Conservation (phyloP, 2,797 vertebrate genomes). For the Capromys pilorides region DNA sequence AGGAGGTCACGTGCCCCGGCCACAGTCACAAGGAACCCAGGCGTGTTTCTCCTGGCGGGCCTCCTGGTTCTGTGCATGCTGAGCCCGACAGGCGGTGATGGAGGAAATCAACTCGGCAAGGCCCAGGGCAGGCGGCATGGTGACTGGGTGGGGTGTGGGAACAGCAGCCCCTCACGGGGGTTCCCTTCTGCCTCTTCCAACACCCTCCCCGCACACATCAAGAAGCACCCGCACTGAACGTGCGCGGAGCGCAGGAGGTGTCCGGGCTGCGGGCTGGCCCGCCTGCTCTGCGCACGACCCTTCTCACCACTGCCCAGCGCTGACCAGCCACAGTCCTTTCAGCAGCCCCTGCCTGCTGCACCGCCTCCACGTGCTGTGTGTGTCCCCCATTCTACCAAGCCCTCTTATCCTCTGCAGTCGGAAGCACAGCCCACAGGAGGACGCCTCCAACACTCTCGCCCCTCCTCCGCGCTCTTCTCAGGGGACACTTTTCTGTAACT, state of each 20-base stretch:
- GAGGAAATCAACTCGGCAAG: neutral
- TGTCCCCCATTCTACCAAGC: too few relatives aligned
- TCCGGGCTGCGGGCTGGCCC: too few relatives aligned
- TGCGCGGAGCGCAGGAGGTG: neutral
- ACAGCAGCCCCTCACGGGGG: neutral
- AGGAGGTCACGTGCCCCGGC: neutral
- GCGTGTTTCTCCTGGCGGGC: neutral
- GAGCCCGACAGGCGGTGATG: neutral
- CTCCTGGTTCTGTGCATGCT: neutral
- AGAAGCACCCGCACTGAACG: too few relatives aligned
- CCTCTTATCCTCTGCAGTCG: fast-evolving
- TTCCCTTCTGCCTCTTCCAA: neutral
- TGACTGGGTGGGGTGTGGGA: too few relatives aligned
- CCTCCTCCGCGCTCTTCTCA: too few relatives aligned
- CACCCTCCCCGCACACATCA: neutral
- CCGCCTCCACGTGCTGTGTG: neutral
- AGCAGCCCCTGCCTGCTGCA: neutral
- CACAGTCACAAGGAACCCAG: fast-evolving
- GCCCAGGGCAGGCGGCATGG: neutral
- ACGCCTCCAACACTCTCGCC: neutral
- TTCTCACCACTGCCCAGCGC: neutral
- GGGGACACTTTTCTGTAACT: too few relatives aligned
- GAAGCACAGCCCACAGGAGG: fast-evolving
- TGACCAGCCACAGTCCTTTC: neutral
- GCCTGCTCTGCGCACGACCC: too few relatives aligned